Evolutionary conservation across 2,113 vertebrate species (phyloP).

Genomic region (Thunnus maccoyii): DNA sequence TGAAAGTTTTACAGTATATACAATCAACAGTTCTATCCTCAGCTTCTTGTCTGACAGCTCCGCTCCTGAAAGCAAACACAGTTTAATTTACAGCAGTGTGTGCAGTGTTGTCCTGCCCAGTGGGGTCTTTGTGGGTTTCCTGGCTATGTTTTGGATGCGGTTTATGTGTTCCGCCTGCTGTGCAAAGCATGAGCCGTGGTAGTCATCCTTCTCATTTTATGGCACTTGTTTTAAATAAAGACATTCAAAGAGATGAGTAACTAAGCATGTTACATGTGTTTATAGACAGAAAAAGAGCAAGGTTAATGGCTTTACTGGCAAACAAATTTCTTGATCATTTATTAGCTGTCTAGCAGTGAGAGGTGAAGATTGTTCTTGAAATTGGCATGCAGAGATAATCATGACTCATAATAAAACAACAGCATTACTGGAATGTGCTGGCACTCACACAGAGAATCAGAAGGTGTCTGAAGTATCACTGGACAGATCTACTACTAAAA

Average conservation of each 20-base stretch:
- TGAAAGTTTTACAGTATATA: constrained; percentile 15
- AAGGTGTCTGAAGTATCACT: constrained; percentile 35
- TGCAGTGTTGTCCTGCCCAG: constrained; percentile 54
- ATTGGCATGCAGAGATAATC: constrained; percentile 19
- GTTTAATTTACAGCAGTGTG: constrained; percentile 67
- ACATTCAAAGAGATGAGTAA: constrained; percentile 47
- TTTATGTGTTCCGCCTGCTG: constrained; percentile 70
- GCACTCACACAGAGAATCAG: constrained; percentile 9
- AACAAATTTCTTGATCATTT: constrained; percentile 26
- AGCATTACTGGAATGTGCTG: constrained; percentile 47
- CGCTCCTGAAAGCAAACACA: constrained; percentile 61
- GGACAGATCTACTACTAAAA: constrained; percentile 39
- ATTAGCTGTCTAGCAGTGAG: constrained; percentile 12
- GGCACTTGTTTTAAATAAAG: constrained; percentile 55
- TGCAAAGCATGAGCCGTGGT: constrained; percentile 55
- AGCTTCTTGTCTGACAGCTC: constrained; percentile 47
- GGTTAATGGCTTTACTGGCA: constrained; percentile 36
- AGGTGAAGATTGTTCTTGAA: constrained; percentile 12
- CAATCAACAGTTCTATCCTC: background rate
- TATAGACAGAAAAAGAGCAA: constrained; percentile 28
- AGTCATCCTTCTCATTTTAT: constrained; percentile 74
- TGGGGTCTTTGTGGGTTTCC: constrained; percentile 78
- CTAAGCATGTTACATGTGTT: constrained; percentile 14
- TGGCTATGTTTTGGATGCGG: constrained; percentile 70
- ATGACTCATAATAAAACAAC: constrained; percentile 17